Percentiles rank a stretch among this genome's conserved stretches.
Conservation (phyloP, 2,113 vertebrate species). For the Spermophilus dauricus region DNA sequence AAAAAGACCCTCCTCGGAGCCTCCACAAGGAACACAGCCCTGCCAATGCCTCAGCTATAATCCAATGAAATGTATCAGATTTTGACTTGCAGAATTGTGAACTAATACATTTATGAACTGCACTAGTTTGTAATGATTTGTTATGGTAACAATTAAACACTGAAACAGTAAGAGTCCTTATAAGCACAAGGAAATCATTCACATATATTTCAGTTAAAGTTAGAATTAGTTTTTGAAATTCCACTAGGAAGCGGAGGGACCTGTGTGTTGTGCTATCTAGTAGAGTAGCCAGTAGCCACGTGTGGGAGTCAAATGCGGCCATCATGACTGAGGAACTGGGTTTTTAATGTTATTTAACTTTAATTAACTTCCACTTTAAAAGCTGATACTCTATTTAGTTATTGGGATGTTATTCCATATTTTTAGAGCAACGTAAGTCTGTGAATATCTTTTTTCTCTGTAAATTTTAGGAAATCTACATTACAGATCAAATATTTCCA, state of each 20-base stretch:
- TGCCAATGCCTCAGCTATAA: background rate
- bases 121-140: no score
- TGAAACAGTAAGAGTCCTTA: background rate
- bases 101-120: no score
- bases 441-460: background rate
- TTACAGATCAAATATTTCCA: background rate
- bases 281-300: background rate
- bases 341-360: background rate
- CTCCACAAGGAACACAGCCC: background rate
- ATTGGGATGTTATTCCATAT: slow-evolving; percentile 10
- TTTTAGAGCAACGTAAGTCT: background rate
- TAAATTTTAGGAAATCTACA: slow-evolving; percentile 40
- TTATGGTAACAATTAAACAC: background rate
- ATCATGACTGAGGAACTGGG: background rate
- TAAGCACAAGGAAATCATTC: background rate
- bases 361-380: background rate
- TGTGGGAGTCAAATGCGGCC: background rate
- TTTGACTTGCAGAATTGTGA: background rate
- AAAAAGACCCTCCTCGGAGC: background rate
- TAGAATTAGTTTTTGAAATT: background rate
- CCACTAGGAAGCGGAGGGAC: background rate
- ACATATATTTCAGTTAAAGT: background rate
- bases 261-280: background rate
- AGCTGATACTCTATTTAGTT: background rate
- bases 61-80: background rate